phyloP scores from a whole-genome alignment of 2,888 invertebrate genomes.

The Drepanosiphum platanoidis region DNA sequence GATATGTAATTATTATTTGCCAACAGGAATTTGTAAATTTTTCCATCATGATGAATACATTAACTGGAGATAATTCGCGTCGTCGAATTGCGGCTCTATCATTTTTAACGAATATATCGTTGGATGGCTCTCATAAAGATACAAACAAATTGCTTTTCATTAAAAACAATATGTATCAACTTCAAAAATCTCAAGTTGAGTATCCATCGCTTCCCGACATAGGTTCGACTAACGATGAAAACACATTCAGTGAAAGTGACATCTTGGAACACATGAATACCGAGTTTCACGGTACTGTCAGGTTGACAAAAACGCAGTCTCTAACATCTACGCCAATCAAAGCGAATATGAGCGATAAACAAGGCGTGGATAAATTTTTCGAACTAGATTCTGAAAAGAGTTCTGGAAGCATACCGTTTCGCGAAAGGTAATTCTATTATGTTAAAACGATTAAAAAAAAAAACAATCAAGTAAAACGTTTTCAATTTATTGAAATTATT shows the following conservation, averaged over 20 bases:
- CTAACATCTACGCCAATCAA: constrained; percentile 56
- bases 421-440: constrained; percentile 37
- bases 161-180: constrained; percentile 39
- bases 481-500: neutral
- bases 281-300: constrained; percentile 32
- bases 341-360: constrained; percentile 24
- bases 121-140: constrained; percentile 75
- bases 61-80: constrained; percentile 64
- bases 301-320: constrained; percentile 48
- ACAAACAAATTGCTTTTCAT: constrained; percentile 56
- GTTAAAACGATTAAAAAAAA: neutral
- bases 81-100: constrained; percentile 91
- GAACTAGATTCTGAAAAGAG: constrained; percentile 20
- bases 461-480: too few relatives aligned
- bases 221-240: constrained; percentile 38
- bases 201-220: constrained; percentile 52
- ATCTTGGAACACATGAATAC: constrained; percentile 9
- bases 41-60: constrained; percentile 9
- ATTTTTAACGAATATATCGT: constrained; percentile 93
- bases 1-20: neutral
- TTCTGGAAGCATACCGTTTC: constrained; percentile 32
- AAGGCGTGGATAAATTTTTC: constrained; percentile 36
- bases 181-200: constrained; percentile 33
- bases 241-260: constrained; percentile 45
- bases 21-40: neutral